Evolutionary conservation across 1,140 invertebrate species (phyloP).

Genomic region (Bradysia coprophila): DNA sequence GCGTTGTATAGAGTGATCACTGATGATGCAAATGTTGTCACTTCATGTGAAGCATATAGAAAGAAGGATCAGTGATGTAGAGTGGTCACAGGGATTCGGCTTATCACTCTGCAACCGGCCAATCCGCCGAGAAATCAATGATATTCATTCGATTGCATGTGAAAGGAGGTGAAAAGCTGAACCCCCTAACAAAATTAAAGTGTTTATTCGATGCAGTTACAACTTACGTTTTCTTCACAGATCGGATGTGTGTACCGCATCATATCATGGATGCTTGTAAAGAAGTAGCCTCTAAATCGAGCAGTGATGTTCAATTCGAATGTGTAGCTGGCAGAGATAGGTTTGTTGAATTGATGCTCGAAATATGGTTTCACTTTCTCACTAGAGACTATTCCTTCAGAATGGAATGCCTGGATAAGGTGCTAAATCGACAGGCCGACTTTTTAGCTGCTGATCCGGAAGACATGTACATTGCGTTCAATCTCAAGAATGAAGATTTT

Average conservation of each 20-base stretch:
- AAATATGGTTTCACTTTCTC: not conserved
- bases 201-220: too few relatives aligned
- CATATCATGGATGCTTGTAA: constrained; percentile 37
- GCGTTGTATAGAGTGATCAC: too few relatives aligned
- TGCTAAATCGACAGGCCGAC: constrained; percentile 56
- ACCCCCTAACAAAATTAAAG: too few relatives aligned
- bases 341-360: constrained; percentile 17
- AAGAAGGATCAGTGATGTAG: too few relatives aligned
- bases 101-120: too few relatives aligned
- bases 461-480: constrained; percentile 63
- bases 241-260: constrained; percentile 50
- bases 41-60: too few relatives aligned
- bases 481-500: constrained; percentile 39
- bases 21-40: too few relatives aligned
- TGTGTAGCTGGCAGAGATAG: constrained; percentile 49
- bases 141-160: too few relatives aligned
- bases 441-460: constrained; percentile 46
- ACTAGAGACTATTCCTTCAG: constrained; percentile 17
- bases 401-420: constrained; percentile 51
- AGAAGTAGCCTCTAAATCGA: constrained; percentile 40
- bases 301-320: constrained; percentile 36
- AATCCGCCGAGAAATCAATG: too few relatives aligned
- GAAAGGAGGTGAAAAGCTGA: too few relatives aligned
- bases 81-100: too few relatives aligned
- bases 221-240: too few relatives aligned